These are phyloP conservation scores for Xylophagus ater DNA, from an alignment of 2,888 invertebrate species.

Conservation along the genomic window DNA sequence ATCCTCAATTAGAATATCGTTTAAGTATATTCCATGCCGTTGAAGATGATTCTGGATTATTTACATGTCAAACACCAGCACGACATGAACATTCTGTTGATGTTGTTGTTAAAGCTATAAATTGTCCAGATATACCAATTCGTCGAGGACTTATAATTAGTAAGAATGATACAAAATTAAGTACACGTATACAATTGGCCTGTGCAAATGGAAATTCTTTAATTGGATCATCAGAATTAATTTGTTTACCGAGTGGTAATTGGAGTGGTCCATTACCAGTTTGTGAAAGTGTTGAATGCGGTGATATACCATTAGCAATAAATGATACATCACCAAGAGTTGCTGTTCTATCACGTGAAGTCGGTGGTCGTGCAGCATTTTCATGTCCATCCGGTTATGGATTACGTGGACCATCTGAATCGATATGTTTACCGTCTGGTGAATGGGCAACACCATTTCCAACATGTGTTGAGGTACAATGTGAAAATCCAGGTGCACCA, in stretches of 20 bases:
- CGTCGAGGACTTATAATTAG: slow-evolving; percentile 63
- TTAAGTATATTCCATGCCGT: slow-evolving; percentile 70
- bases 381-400: slow-evolving; percentile 68
- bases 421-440: slow-evolving; percentile 63
- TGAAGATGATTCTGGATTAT: slow-evolving; percentile 73
- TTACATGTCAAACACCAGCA: slow-evolving; percentile 76
- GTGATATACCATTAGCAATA: slow-evolving; percentile 50
- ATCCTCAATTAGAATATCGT: slow-evolving; percentile 67
- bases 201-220: slow-evolving; percentile 73
- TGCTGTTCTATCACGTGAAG: slow-evolving; percentile 63
- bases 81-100: slow-evolving; percentile 70
- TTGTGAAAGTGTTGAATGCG: slow-evolving; percentile 78
- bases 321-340: slow-evolving; percentile 56
- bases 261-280: slow-evolving; percentile 76
- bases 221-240: slow-evolving; percentile 60
- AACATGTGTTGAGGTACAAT: slow-evolving; percentile 69
- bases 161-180: slow-evolving; percentile 59
- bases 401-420: slow-evolving; percentile 60
- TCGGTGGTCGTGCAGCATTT: slow-evolving; percentile 71
- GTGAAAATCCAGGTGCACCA: slow-evolving; percentile 61
- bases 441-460: slow-evolving; percentile 73
- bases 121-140: slow-evolving; percentile 63
- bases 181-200: slow-evolving; percentile 59
- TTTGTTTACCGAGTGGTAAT: slow-evolving; percentile 73
- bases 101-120: slow-evolving; percentile 68